Evolutionary conservation across 2,888 invertebrate species (phyloP).

Genomic region (Spialia ferax): DNA sequence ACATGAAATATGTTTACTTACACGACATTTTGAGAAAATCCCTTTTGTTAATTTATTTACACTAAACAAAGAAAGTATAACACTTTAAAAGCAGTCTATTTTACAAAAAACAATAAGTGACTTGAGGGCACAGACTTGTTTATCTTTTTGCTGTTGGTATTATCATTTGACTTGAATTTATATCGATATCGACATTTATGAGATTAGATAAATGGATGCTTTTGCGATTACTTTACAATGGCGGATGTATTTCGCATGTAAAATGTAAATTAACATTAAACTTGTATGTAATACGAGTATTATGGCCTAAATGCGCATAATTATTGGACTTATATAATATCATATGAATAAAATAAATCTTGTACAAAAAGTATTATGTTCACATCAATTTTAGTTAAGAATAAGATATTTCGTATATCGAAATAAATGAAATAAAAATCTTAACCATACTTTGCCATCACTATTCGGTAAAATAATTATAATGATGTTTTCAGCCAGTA

Average conservation of each 20-base stretch:
- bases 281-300: background rate
- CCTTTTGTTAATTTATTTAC: background rate
- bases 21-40: background rate
- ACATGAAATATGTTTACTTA: background rate
- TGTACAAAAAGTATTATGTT: no score
- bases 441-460: no score
- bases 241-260: background rate
- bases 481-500: no score
- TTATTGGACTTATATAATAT: no score
- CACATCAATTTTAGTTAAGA: no score
- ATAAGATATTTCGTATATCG: no score
- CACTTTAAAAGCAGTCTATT: background rate
- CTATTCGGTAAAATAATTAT: no score
- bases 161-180: conserved; percentile 8
- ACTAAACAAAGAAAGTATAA: background rate
- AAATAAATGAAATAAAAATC: no score
- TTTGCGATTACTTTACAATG: background rate
- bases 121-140: background rate
- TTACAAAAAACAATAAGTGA: background rate
- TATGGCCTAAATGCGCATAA: no score
- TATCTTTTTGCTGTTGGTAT: conserved; percentile 3
- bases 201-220: conserved; percentile 1
- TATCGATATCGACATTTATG: conserved; percentile 5
- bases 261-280: no score
- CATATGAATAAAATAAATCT: no score